Evolutionary conservation across 1,140 invertebrate species (phyloP).

Genomic region (Polypedilum vanderplanki): DNA sequence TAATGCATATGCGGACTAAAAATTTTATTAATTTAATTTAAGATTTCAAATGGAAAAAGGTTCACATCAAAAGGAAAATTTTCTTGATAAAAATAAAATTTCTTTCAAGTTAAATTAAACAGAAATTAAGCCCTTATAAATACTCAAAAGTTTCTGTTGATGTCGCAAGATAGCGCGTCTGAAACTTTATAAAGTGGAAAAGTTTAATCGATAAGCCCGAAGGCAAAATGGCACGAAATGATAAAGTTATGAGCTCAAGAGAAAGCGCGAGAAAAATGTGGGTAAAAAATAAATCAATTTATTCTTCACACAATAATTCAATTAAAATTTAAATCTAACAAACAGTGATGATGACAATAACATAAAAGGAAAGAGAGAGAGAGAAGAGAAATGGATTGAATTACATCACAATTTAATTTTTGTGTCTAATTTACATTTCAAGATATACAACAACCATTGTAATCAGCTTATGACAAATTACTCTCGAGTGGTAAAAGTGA

Average conservation of each 20-base stretch:
- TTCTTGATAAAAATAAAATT: too few species aligned
- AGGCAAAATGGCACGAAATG: constrained; percentile 2
- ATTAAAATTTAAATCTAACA: background rate
- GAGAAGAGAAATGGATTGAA: background rate
- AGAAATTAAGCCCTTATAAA: too few species aligned
- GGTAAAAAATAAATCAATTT: too few species aligned
- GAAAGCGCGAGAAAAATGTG: background rate
- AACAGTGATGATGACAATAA: background rate
- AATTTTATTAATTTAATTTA: too few species aligned
- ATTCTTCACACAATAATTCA: background rate
- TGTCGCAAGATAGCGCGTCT: too few species aligned
- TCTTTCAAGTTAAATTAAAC: too few species aligned
- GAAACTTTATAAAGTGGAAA: background rate
- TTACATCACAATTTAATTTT: background rate
- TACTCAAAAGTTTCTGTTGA: too few species aligned
- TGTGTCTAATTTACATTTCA: constrained; percentile 19
- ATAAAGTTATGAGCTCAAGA: too few species aligned
- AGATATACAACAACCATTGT: background rate
- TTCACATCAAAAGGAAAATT: too few species aligned
- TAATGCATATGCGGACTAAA: constrained; percentile 14
- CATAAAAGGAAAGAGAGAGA: background rate
- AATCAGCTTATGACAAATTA: constrained; percentile 23
- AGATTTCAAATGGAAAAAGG: too few species aligned
- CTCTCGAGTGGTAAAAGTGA: background rate
- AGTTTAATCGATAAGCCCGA: background rate